Percentiles rank a stretch among this genome's conserved stretches.
These are phyloP conservation scores for Drosophila peninsularis DNA, from an alignment of 2,888 invertebrate genomes.

Conservation along the genomic window DNA sequence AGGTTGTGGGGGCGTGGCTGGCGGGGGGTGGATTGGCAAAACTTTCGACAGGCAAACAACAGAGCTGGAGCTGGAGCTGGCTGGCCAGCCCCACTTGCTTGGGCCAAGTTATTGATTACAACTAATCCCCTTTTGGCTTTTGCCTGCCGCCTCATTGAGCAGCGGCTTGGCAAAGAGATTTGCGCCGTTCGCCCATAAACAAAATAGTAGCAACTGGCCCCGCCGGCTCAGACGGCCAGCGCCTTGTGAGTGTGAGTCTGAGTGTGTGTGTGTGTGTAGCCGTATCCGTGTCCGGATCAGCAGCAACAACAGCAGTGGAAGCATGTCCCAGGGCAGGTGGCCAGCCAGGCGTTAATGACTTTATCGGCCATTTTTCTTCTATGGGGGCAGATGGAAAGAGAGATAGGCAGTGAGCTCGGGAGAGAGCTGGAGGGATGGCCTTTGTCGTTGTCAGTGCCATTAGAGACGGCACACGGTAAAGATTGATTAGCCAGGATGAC, in stretches of 20 bases:
- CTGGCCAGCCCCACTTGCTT: conserved; percentile 34
- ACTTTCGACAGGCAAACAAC: conserved; percentile 72
- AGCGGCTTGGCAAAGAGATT: conserved; percentile 63
- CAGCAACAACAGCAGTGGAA: background rate
- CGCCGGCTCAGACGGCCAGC: conserved; percentile 51
- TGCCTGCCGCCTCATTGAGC: conserved; percentile 79
- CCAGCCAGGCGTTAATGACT: conserved; percentile 78
- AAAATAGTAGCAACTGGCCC: conserved; percentile 63
- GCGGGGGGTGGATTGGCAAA: conserved; percentile 24
- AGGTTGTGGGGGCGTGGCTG: background rate
- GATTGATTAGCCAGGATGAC: conserved; percentile 73
- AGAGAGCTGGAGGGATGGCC: conserved; percentile 29
- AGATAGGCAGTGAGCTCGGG: conserved; percentile 22
- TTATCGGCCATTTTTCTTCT: conserved; percentile 74
- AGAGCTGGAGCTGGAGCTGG: conserved; percentile 22
- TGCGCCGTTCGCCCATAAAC: conserved; percentile 66
- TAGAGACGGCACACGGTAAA: conserved; percentile 60
- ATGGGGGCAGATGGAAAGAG: background rate
- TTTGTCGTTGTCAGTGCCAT: conserved; percentile 61
- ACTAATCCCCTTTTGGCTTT: conserved; percentile 79
- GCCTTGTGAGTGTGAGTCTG: conserved; percentile 6
- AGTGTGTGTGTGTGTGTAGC: conserved; percentile 12
- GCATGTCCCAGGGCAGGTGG: conserved; percentile 57
- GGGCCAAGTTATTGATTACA: conserved; percentile 79
- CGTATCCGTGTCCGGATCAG: conserved; percentile 45